Conservation (phyloP, 2,888 invertebrate genomes). For the Hyalella azteca region DNA sequence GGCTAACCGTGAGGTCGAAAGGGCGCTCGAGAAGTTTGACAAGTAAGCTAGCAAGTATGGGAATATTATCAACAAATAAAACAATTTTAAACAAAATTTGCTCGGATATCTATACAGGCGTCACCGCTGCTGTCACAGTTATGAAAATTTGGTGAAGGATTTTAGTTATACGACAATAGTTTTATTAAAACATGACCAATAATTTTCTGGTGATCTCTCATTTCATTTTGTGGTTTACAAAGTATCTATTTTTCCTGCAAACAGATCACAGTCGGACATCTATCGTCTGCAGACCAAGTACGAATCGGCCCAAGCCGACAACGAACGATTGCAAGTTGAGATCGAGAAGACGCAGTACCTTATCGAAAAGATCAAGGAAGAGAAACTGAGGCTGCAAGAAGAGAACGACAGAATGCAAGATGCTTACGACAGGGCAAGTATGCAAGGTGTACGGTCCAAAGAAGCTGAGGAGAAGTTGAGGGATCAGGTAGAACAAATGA, state of each 20-base stretch:
- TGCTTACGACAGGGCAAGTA: conserved; percentile 83
- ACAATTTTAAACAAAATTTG: too few relatives aligned
- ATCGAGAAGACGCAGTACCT: conserved; percentile 82
- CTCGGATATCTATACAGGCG: too few relatives aligned
- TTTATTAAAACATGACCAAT: too few relatives aligned
- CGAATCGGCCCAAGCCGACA: conserved; percentile 85
- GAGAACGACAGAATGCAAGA: conserved; percentile 85
- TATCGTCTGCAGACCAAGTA: conserved; percentile 87
- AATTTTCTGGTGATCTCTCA: too few relatives aligned
- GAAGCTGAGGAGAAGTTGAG: conserved; percentile 88
- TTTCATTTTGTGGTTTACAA: background rate
- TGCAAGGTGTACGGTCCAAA: conserved; percentile 83
- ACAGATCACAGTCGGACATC: conserved; percentile 84
- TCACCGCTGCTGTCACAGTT: too few relatives aligned
- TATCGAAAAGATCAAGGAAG: conserved; percentile 81
- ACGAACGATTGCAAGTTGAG: conserved; percentile 83
- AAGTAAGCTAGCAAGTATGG: conserved; percentile 58
- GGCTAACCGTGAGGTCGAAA: conserved; percentile 88
- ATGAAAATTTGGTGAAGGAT: too few relatives aligned
- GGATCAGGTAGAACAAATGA: conserved; percentile 77
- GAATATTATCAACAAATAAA: too few relatives aligned
- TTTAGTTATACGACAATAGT: too few relatives aligned
- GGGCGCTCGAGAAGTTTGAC: conserved; percentile 79
- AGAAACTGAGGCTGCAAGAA: conserved; percentile 84
- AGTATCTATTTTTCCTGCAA: conserved; percentile 39